These are phyloP conservation scores for Heliconius eleuchia DNA, from an alignment of 1,140 invertebrate species.

Conservation along the genomic window DNA sequence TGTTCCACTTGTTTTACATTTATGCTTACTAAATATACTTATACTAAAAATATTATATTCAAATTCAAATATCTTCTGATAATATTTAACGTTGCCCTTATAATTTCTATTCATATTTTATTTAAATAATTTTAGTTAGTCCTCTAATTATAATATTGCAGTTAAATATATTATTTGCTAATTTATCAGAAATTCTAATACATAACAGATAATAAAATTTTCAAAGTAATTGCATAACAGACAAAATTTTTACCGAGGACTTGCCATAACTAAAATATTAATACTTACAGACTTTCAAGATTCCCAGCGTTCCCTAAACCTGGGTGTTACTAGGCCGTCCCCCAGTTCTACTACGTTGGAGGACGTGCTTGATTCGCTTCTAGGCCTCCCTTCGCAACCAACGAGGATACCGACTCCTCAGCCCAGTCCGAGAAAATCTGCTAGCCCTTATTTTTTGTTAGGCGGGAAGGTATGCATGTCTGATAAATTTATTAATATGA, in stretches of 20 bases:
- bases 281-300: constrained; percentile 76
- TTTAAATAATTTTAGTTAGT: background rate
- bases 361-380: constrained; percentile 94
- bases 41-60: constrained; percentile 1
- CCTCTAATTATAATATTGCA: background rate
- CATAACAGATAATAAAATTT: background rate
- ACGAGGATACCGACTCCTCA: constrained; percentile 84
- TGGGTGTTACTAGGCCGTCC: constrained; percentile 81
- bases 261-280: constrained; percentile 20
- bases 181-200: background rate
- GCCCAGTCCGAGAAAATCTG: constrained; percentile 84
- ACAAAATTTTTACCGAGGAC: background rate
- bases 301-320: constrained; percentile 71
- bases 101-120: constrained; percentile 2
- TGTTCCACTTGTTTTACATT: constrained; percentile 22
- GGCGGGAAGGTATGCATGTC: constrained; percentile 85
- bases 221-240: background rate
- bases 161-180: background rate
- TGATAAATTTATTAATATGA: background rate
- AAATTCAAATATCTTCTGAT: background rate
- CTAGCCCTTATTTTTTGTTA: constrained; percentile 84
- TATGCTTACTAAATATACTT: constrained; percentile 30
- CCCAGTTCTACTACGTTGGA: constrained; percentile 93
- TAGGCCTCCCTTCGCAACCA: constrained; percentile 89
- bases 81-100: background rate